Evolutionary conservation across 1,140 invertebrate species (phyloP), one percentile per base, ranked within the genome.

Genomic region (Helicoverpa armigera): DNA sequence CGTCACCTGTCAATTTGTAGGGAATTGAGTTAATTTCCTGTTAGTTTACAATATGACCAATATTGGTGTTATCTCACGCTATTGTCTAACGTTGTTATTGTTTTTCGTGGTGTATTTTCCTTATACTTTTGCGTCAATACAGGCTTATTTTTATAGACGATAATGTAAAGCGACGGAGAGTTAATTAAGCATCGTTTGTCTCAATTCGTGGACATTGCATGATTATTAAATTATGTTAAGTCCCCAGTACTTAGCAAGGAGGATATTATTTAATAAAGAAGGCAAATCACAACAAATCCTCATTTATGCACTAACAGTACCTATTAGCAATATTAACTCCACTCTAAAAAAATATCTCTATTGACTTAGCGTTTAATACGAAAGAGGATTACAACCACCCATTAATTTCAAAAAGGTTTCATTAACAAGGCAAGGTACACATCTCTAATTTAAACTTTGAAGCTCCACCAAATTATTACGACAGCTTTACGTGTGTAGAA

Each of bases 1-100:
- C 56, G 60, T 77, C 60, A 77, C 48, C 50, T 77, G 50, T 77
- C 60, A 65, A 65, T 65, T 65, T 54, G 48, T 29, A 29, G 48
- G 3, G 50, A 31, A 65, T 65, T 48, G 48, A 65, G 60, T 16
- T 53, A 77, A 77, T 77, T 77, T 77, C 60, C 60, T 65, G 74
- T 63, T 74, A 60, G 23, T 51, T 77, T 77, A 35, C 18, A 77
- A 35, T 48, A 61, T n/a, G 56, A 63, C 7, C 70, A 56, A 56
- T 73, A 14, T 23, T n/a, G 51, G 48, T 16, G n/a, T n/a, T 56
- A 56, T 31, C 16, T 14, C 35, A 43, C 16, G 43, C 48, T 67
- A 48, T 35, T 67, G 7, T 43, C 48, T 35, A 48, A n/a, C 12
- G 63, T 67, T 50, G 7, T 18, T 67, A 16, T 67, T 67, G 43